Percentiles rank a stretch among this genome's conserved stretches.
Evolutionary conservation across 2,888 invertebrate species (phyloP).

Genomic region (Xylota segnis): DNA sequence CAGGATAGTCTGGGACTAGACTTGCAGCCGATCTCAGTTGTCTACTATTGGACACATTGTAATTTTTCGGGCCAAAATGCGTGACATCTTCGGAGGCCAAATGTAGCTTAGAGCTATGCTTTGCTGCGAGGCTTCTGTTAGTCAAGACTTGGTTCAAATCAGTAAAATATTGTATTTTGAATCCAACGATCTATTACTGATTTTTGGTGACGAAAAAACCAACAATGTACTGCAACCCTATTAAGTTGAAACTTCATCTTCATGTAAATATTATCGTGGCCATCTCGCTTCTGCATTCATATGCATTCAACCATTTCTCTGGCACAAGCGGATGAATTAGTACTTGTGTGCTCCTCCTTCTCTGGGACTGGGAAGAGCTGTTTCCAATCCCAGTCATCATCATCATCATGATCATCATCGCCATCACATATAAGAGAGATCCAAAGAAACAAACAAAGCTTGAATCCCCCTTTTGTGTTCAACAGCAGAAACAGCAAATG

Average conservation of each 20-base stretch:
- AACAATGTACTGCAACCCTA: too few relatives aligned
- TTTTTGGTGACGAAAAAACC: too few relatives aligned
- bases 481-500: conserved; percentile 28
- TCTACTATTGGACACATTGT: too few relatives aligned
- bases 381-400: conserved; percentile 62
- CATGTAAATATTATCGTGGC: conserved; percentile 26
- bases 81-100: too few relatives aligned
- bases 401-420: conserved; percentile 10
- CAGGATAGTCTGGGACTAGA: too few relatives aligned
- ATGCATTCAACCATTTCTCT: conserved; percentile 63
- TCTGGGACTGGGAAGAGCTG: background rate
- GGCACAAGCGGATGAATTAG: conserved; percentile 64
- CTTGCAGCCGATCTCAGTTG: too few relatives aligned
- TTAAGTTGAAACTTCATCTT: background rate
- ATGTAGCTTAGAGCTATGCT: too few relatives aligned
- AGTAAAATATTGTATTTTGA: too few relatives aligned
- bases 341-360: conserved; percentile 72
- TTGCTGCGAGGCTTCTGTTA: too few relatives aligned
- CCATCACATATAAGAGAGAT: conserved; percentile 24
- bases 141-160: too few relatives aligned
- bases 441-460: conserved; percentile 46
- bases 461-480: conserved; percentile 53
- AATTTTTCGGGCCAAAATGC: too few relatives aligned
- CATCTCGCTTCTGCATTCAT: conserved; percentile 20
- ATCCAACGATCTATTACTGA: too few relatives aligned